Evolutionary conservation across 2,113 vertebrate species (phyloP).

Genomic region (Colinus virginianus): DNA sequence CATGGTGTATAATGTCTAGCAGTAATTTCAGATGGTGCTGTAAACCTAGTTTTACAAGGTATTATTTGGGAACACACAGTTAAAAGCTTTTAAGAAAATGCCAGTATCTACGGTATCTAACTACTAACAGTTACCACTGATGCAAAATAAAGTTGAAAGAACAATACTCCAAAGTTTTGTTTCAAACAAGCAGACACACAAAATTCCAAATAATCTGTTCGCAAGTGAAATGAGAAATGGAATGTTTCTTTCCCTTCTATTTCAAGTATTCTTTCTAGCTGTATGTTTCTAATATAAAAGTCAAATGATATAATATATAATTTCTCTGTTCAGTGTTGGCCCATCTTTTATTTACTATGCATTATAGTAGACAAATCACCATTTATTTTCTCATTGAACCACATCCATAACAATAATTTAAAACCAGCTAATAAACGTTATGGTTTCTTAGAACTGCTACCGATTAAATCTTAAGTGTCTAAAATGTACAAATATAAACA

Average conservation of each 20-base stretch:
- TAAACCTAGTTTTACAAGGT: not conserved
- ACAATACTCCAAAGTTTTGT: not conserved
- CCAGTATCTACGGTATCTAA: not conserved
- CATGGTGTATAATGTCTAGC: not conserved
- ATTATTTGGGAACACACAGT: not conserved
- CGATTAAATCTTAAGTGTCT: slow-evolving; percentile 87
- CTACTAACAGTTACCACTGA: not conserved
- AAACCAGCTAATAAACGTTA: slow-evolving; percentile 86
- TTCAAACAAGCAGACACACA: not conserved
- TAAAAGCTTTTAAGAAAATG: not conserved
- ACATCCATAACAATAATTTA: slow-evolving; percentile 83
- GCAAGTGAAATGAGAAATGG: not conserved
- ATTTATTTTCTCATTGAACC: slow-evolving; percentile 78
- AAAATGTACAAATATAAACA: slow-evolving; percentile 85
- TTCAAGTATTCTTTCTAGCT: not conserved
- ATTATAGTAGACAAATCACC: slow-evolving; percentile 68
- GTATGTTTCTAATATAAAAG: slow-evolving; percentile 44
- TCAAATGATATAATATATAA: slow-evolving; percentile 8
- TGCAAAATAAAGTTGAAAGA: not conserved
- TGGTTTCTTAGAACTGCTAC: slow-evolving; percentile 82
- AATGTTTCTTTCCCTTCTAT: not conserved
- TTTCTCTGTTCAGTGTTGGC: slow-evolving; percentile 23
- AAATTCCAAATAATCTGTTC: not conserved
- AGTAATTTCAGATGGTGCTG: not conserved
- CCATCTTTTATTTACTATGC: slow-evolving; percentile 77